Conservation (phyloP, 37 sponge, comb jelly and placozoan species). For the Bolinopsis microptera region DNA sequence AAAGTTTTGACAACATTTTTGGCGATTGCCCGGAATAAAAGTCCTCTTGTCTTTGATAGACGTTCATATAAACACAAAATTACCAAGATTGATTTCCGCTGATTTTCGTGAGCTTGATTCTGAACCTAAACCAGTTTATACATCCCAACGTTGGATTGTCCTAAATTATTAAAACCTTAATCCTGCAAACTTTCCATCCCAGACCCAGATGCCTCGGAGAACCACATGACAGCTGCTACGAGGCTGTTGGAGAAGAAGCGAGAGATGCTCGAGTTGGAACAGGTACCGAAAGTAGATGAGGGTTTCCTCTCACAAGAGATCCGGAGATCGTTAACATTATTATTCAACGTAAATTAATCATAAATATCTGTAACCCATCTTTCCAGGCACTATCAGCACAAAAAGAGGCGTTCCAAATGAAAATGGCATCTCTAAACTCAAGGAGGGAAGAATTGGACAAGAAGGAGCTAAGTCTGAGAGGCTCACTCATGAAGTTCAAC, state of each 20-base stretch:
- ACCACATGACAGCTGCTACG: slow-evolving; percentile 50
- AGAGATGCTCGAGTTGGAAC: slow-evolving; percentile 49
- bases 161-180: too few relatives aligned
- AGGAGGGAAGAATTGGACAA: slow-evolving; percentile 32
- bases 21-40: too few relatives aligned
- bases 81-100: too few relatives aligned
- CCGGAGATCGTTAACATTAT: too few relatives aligned
- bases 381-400: background rate
- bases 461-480: slow-evolving; percentile 18
- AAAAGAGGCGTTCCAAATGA: slow-evolving; percentile 44
- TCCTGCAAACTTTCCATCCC: background rate
- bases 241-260: slow-evolving; percentile 47
- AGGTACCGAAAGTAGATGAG: too few relatives aligned
- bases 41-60: too few relatives aligned
- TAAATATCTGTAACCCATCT: too few relatives aligned
- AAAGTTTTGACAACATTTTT: too few relatives aligned
- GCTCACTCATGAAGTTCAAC: slow-evolving; percentile 32
- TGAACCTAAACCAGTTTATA: background rate
- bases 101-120: background rate
- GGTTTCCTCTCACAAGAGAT: too few relatives aligned
- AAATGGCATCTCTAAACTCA: slow-evolving; percentile 2
- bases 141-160: too few relatives aligned
- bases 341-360: too few relatives aligned
- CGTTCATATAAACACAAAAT: too few relatives aligned
- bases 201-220: slow-evolving; percentile 1